Evolutionary conservation across 2,113 vertebrate genomes (phyloP), one percentile per base, ranked within the genome.

Genomic region (Odocoileus hemionus): DNA sequence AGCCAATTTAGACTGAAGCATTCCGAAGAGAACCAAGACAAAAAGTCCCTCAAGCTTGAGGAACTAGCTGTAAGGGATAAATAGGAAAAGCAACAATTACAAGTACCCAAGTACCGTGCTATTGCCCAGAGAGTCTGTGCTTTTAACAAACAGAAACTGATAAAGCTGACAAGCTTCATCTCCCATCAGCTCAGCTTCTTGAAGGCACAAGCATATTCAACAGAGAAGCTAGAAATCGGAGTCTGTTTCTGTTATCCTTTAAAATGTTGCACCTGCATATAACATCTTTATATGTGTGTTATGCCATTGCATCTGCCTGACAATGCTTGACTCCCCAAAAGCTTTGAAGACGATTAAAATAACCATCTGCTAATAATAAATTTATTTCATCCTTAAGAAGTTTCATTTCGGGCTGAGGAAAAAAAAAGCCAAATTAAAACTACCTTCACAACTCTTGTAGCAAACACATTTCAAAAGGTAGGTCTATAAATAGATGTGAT

Each of bases 381-480:
- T 76, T 60, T 82, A 86, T 83, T 86, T 95, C 93, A 96, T 74
- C 52, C 84, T 80, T 52, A 78, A 92, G 96, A 50, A 97, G 93
- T 96, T 97, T 94, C 55, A 52, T 86, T 98, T 97, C 5, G 76
- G 85, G 83, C 88, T 93, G 47, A 83, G 47, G 79, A 39, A 13
- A 82, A 96, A 70, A 91, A 96, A 93, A 47, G 92, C 58, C 21
- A 93, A 55, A 30, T 55, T 78, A 97, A 98, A 94, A 97, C 47
- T 87, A 89, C 94, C 89, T 88, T 70, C 57, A 70, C 82, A 92
- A 97, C 91, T 98, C 67, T 52, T 4, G 43, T 28, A 64, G 97
- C 84, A 93, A 95, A 91, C 92, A 98, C 95, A 61, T 58, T 95
- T 95, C 96, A 89, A 94, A 97, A 98, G 97, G 86, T 95, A 98